These are phyloP conservation scores for Synergus gifuensis DNA, from an alignment of 2,888 invertebrate genomes.

Conservation along the genomic window DNA sequence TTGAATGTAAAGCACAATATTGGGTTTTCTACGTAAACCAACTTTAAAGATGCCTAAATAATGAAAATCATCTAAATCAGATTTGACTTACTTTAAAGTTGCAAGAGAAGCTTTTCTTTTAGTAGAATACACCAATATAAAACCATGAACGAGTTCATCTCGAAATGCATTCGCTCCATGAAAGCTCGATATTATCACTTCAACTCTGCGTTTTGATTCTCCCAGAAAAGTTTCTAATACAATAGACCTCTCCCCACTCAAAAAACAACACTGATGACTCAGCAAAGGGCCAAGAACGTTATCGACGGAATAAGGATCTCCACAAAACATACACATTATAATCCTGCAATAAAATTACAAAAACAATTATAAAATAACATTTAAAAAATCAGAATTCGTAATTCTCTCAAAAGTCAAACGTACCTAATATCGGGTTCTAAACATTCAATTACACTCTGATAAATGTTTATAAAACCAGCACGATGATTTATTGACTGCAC, in stretches of 20 bases:
- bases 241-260: constrained; percentile 91
- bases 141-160: constrained; percentile 95
- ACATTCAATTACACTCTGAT: constrained; percentile 87
- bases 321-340: constrained; percentile 97
- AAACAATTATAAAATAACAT: not conserved
- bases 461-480: constrained; percentile 86
- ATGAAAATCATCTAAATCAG: not conserved
- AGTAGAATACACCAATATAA: constrained; percentile 95
- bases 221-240: constrained; percentile 95
- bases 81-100: constrained; percentile 87
- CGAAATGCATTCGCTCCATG: constrained; percentile 95
- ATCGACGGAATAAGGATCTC: constrained; percentile 94
- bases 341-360: constrained; percentile 80
- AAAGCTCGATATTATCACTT: constrained; percentile 96
- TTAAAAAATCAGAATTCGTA: not conserved
- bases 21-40: too few relatives aligned
- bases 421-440: constrained; percentile 91
- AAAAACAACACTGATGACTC: constrained; percentile 91
- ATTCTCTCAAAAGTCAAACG: not conserved
- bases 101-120: constrained; percentile 96
- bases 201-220: constrained; percentile 92
- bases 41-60: not conserved
- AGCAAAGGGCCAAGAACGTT: constrained; percentile 92
- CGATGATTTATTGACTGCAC: constrained; percentile 88
- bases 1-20: not conserved